Percentiles rank a stretch among this genome's conserved stretches.
Evolutionary conservation across 2,888 invertebrate genomes (phyloP).

Genomic region (Erebia epiphron): DNA sequence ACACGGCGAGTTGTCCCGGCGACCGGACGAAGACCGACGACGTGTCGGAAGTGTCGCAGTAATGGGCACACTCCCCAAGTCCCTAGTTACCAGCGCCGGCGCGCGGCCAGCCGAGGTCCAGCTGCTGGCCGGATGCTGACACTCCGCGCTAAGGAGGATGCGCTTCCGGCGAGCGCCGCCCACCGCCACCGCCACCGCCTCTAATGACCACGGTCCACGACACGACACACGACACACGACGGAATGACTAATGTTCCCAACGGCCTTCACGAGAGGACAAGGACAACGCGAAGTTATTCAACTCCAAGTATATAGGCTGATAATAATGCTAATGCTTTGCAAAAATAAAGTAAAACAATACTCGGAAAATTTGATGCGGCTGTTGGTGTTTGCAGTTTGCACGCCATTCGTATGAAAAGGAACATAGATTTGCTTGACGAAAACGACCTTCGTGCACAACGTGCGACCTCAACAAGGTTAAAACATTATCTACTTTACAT

Average conservation of each 20-base stretch:
- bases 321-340: too few relatives aligned
- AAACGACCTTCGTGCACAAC: too few relatives aligned
- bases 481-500: too few relatives aligned
- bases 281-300: conserved; percentile 7
- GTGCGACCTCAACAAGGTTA: too few relatives aligned
- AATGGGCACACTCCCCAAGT: conserved; percentile 24
- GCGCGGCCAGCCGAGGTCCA: conserved; percentile 38
- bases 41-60: neutral
- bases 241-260: neutral
- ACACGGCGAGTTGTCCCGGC: neutral
- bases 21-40: conserved; percentile 2
- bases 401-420: too few relatives aligned
- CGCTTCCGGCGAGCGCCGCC: conserved; percentile 64
- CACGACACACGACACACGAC: conserved; percentile 11
- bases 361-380: too few relatives aligned
- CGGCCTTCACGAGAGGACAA: conserved; percentile 31
- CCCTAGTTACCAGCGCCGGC: conserved; percentile 11
- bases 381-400: too few relatives aligned
- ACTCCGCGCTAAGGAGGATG: conserved; percentile 74
- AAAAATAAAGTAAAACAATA: too few relatives aligned
- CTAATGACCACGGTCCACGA: conserved; percentile 27
- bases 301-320: neutral
- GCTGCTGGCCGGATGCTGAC: conserved; percentile 58
- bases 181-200: conserved; percentile 44
- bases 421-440: too few relatives aligned